Evolutionary conservation across 1,140 invertebrate genomes (phyloP).

Genomic region (Heliconius eleuchia): DNA sequence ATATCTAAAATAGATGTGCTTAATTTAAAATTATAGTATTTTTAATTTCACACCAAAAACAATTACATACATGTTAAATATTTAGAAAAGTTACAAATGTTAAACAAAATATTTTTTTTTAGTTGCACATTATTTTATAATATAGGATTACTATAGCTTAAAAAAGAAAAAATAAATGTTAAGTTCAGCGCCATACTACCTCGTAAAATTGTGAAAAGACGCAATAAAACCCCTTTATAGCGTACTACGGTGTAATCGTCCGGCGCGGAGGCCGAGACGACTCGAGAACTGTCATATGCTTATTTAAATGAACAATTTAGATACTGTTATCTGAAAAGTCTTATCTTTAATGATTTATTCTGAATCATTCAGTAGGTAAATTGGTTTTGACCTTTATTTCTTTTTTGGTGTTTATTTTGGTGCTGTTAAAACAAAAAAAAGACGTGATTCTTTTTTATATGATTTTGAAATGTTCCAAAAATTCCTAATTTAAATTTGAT

Average conservation of each 20-base stretch:
- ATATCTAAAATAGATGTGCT: too few species aligned
- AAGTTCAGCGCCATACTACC: not conserved
- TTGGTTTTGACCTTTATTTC: too few species aligned
- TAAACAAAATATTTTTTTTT: not conserved
- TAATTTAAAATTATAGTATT: too few species aligned
- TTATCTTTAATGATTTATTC: not conserved
- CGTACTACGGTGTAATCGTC: slow-evolving; percentile 16
- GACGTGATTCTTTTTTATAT: too few species aligned
- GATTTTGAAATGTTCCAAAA: too few species aligned
- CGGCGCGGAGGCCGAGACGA: not conserved
- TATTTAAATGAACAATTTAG: slow-evolving; percentile 4
- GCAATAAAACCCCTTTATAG: slow-evolving; percentile 22
- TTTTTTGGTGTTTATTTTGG: too few species aligned
- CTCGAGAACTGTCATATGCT: not conserved
- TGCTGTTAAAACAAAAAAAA: too few species aligned
- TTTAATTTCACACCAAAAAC: too few species aligned
- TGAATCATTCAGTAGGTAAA: too few species aligned
- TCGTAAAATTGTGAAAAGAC: slow-evolving; percentile 14
- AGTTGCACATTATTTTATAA: not conserved
- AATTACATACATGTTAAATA: too few species aligned
- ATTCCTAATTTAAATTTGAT: too few species aligned
- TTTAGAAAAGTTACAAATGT: too few species aligned
- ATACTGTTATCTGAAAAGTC: not conserved
- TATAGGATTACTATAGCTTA: not conserved
- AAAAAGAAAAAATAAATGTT: not conserved